Percentiles rank a stretch among this genome's conserved stretches.
Conservation (phyloP, 2,888 invertebrate species). For the Andricus curvator region DNA sequence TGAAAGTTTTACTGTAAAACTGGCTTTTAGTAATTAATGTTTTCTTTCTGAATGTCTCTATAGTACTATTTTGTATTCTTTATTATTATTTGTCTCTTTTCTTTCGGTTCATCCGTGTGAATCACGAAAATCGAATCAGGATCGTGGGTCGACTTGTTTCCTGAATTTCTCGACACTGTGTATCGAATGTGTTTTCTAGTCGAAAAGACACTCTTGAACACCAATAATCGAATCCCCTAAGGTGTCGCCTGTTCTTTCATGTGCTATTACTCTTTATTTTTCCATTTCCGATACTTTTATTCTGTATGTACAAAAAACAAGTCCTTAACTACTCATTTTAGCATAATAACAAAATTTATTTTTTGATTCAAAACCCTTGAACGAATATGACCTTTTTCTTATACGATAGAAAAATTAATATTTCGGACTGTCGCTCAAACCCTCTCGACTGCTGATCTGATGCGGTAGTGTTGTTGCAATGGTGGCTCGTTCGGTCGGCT, state of each 20-base stretch:
- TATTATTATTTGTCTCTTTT: not conserved
- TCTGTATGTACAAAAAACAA: too few relatives aligned
- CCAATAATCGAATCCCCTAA: not conserved
- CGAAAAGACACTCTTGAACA: not conserved
- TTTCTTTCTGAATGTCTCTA: not conserved
- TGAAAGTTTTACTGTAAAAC: not conserved
- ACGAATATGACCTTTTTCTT: too few relatives aligned
- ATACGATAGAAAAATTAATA: too few relatives aligned
- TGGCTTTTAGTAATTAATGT: not conserved
- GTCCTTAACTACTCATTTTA: too few relatives aligned
- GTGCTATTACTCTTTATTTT: too few relatives aligned
- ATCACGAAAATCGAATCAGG: not conserved
- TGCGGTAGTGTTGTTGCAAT: too few relatives aligned
- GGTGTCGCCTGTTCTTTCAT: not conserved
- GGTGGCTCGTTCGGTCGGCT: too few relatives aligned
- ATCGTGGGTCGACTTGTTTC: not conserved
- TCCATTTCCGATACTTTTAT: too few relatives aligned
- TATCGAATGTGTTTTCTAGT: not conserved
- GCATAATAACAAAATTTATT: too few relatives aligned
- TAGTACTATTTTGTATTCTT: not conserved
- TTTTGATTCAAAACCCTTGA: too few relatives aligned
- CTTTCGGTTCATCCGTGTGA: not conserved
- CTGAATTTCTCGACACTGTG: not conserved
- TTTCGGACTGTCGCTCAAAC: too few relatives aligned
- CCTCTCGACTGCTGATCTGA: too few relatives aligned